These are phyloP conservation scores for Erpornis zantholeuca DNA, from an alignment of 2,113 vertebrate species.

Conservation along the genomic window DNA sequence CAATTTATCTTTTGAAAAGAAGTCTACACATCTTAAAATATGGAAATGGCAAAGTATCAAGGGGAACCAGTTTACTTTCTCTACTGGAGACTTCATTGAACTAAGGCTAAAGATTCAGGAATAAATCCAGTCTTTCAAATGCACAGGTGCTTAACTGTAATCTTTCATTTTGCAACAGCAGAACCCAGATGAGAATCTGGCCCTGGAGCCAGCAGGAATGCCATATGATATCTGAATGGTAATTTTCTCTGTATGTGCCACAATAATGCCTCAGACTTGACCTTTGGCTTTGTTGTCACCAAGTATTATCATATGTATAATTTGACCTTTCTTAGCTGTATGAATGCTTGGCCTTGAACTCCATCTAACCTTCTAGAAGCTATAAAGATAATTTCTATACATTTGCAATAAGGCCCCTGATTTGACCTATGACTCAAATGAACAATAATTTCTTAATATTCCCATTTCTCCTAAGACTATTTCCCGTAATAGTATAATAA, in stretches of 20 bases:
- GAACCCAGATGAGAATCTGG: conserved; percentile 20
- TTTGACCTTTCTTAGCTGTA: conserved; percentile 45
- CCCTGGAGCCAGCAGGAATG: not conserved
- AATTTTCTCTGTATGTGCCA: conserved; percentile 56
- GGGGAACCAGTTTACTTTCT: not conserved
- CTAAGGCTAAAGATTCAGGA: not conserved
- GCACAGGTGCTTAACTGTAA: not conserved
- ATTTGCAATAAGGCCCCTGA: conserved; percentile 36
- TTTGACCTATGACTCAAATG: conserved; percentile 56
- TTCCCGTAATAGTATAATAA: conserved; percentile 26
- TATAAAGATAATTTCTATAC: conserved; percentile 56
- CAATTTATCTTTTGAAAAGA: not conserved
- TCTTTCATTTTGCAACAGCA: not conserved
- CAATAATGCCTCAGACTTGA: conserved; percentile 50
- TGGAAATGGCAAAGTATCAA: not conserved
- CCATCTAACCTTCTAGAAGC: conserved; percentile 49
- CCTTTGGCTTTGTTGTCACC: conserved; percentile 64
- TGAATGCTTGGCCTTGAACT: conserved; percentile 62
- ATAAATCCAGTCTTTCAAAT: not conserved
- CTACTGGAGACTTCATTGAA: not conserved
- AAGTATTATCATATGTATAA: conserved; percentile 62
- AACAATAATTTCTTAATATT: conserved; percentile 64
- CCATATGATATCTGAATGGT: conserved; percentile 51
- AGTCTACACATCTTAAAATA: not conserved
- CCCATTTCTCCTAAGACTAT: conserved; percentile 33